Base-by-base conservation (phyloP, 2,797 vertebrate species). In the Mycteria americana region DNA sequence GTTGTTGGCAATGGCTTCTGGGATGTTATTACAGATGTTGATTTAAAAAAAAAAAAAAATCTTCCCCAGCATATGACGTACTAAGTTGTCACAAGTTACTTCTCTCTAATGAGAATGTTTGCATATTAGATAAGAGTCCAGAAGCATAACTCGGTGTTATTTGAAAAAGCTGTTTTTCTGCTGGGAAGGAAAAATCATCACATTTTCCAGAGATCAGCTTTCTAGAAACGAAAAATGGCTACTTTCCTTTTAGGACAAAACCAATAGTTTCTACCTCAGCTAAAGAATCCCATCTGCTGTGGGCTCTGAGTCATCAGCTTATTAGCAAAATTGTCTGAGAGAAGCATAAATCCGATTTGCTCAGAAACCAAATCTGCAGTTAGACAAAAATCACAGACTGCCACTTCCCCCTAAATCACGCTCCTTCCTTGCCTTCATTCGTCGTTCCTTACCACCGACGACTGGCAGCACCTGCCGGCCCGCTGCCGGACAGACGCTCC, bases 271-370 rank as follows among this genome's bases (percentile, higher is more conserved):
- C 65, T 76, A 93, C 87, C 82, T 96, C 93, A 86, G 82, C 92
- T 95, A 74, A 88, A 96, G 76, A 37, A 94, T 92, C 76, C 82
- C 94, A 96, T 96, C 96, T 96, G 96, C 87, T 92, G 33, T 0
- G 0, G 45, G 69, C 59, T 95, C 84, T 96, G 97, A 97, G 87
- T 96, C 97, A 97, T 74, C 25, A 0, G 89, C 85, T 95, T 95
- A 97, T 96, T 96, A 97, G 85, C 76, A 94, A 94, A 95, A 96
- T 86, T 86, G 76, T 96, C 85, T 50, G 50, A 81, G 92, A 69
- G 79, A 93, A 86, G 62, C 76, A 93, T 84, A 95, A 95, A 95
- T 95, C 76, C 76, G 79, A 92, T 88, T 76, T 86, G 24, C 91
- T 92, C 63, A 79, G 73, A 86, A 96, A 94, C 65, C 76, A 94